Evolutionary conservation across 2,888 invertebrate species (phyloP), one percentile per base, ranked within the genome.

Genomic region (Euzophera pinguis): DNA sequence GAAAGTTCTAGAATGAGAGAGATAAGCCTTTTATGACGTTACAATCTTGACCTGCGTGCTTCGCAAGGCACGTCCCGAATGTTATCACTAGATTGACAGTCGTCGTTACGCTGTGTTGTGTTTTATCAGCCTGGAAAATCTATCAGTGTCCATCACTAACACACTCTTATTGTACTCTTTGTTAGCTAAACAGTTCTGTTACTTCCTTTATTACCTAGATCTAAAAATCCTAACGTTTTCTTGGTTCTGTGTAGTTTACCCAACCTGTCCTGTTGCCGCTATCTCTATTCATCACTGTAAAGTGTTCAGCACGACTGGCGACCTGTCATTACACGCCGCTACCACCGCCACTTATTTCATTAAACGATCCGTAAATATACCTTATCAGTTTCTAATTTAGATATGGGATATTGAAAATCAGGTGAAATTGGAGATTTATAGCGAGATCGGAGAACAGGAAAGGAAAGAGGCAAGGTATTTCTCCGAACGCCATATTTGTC

Each of bases 201-300:
- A 22, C 22, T 3, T 22, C 22, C 22, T 22, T 2, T 22, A 3
- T 22, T 22, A 22, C 22, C 22, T 22, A 22, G 22, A 22, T 1
- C 14, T 14, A 38, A 6, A 39, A 39, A 6, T 9, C 39, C 7
- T 6, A 38, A 8, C 14, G 5, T 39, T 13, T 38, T 39, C 47
- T 45, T 14, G 5, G 29, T 14, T 45, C 45, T 32, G 16, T 14
- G 45, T 45, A 45, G 45, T 45, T 32, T 32, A 13, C 27, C 27
- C 22, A 43, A 45, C 45, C 45, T 32, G 32, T 32, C 45, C 10
- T 8, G 27, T 39, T 13, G 29, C 38, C 9, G 35, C 49, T 55
- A 65, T 73, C 65, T 66, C 66, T 62, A 70, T 74, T 65, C 63
- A 67, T 75, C 74, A 64, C 66, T 61, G 69, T 62, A 16, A 29